A percentile compares a stretch with the other conserved stretches of the same genome.
phyloP scores from a whole-genome alignment of 2,113 vertebrate species.

The Pterocles orientalis region DNA sequence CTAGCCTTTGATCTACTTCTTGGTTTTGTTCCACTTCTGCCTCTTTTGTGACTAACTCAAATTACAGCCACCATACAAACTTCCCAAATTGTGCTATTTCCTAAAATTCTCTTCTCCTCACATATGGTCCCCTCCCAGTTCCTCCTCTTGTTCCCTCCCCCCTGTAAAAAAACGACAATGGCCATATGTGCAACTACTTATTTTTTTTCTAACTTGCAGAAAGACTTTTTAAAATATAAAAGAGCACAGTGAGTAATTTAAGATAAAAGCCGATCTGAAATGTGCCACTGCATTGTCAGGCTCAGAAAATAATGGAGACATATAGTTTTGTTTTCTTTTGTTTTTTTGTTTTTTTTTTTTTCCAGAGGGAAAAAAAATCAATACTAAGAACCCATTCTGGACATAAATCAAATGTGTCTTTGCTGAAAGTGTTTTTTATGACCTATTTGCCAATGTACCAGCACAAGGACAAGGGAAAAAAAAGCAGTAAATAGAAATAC shows the following conservation, averaged over 20 bases:
- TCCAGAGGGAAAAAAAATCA: conserved; percentile 70
- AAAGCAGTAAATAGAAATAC: conserved; percentile 58
- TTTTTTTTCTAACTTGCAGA: neutral
- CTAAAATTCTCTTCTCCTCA: neutral
- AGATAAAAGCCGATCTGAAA: conserved; percentile 63
- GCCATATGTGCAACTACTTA: neutral
- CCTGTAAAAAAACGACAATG: conserved; percentile 19
- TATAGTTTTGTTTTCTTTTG: conserved; percentile 66
- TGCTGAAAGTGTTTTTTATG: conserved; percentile 73
- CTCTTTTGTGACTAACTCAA: conserved; percentile 64
- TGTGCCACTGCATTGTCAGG: conserved; percentile 52
- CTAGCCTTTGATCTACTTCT: conserved; percentile 65
- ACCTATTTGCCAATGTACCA: conserved; percentile 71
- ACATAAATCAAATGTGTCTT: conserved; percentile 78
- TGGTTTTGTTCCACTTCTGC: conserved; percentile 70
- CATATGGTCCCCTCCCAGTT: neutral
- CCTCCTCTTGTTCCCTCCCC: neutral
- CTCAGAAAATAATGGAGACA: conserved; percentile 71
- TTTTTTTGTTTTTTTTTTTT: neutral
- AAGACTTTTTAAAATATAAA: conserved; percentile 27
- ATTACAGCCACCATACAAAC: conserved; percentile 53
- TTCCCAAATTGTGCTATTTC: conserved; percentile 36
- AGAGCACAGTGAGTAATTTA: conserved; percentile 43
- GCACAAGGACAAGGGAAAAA: conserved; percentile 50
- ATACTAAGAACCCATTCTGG: conserved; percentile 70